Evolutionary conservation across 2,888 invertebrate species (phyloP).

Genomic region (Rotaria socialis): DNA sequence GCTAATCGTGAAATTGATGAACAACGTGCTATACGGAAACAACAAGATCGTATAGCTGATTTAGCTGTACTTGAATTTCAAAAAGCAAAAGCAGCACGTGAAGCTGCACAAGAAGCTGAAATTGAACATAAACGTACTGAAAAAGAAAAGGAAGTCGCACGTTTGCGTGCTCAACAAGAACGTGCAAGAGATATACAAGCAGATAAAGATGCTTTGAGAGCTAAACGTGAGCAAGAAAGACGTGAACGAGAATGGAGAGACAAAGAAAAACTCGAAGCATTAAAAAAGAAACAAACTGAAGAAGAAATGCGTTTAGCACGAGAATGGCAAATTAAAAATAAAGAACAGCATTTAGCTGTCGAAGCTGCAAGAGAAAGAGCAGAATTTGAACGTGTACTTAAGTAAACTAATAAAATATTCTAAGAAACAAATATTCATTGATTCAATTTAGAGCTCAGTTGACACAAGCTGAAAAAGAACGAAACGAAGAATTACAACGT

Average conservation of each 20-base stretch:
- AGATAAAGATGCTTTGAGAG: conserved; percentile 57
- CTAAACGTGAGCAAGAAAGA: conserved; percentile 59
- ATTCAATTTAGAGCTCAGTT: conserved; percentile 55
- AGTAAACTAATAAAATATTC: background rate
- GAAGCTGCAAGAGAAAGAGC: conserved; percentile 58
- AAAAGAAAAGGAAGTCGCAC: conserved; percentile 58
- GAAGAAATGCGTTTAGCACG: conserved; percentile 56
- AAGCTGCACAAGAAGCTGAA: conserved; percentile 46
- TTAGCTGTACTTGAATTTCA: conserved; percentile 58
- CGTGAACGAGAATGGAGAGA: conserved; percentile 59
- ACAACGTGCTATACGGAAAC: conserved; percentile 52
- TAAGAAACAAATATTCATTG: background rate
- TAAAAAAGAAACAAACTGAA: conserved; percentile 56
- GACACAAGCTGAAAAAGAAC: conserved; percentile 58
- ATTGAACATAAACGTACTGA: conserved; percentile 55
- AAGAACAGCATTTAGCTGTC: conserved; percentile 58
- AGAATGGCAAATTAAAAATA: conserved; percentile 57
- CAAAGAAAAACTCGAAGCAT: conserved; percentile 55
- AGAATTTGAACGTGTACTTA: conserved; percentile 58
- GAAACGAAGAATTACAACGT: conserved; percentile 52
- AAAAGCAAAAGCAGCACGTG: conserved; percentile 55
- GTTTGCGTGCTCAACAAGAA: conserved; percentile 57
- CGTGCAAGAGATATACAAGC: conserved; percentile 58
- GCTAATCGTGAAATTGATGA: conserved; percentile 50
- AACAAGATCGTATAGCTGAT: conserved; percentile 57